Evolutionary conservation across 2,797 vertebrate genomes (phyloP), one percentile per base, ranked within the genome.

Genomic region (Myotis myotis): DNA sequence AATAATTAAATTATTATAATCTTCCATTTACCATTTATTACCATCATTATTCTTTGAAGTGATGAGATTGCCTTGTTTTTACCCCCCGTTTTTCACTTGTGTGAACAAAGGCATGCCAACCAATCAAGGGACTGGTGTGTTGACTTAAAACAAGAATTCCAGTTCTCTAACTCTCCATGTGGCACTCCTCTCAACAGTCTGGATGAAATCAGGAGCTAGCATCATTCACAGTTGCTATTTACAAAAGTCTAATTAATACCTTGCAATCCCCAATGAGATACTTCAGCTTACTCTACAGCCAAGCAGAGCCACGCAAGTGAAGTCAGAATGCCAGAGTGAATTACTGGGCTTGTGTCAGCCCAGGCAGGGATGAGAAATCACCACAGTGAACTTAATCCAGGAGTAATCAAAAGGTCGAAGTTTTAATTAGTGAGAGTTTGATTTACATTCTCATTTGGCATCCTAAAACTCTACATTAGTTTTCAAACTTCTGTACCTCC

Each of bases 401-500:
- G 75, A 97, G 44, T 55, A 96, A 96, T 97, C 92, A 96, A 96
- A 91, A 49, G 78, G 71, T 83, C 60, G 82, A 88, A 91, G 72
- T 96, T 97, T 95, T 97, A 96, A 97, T 97, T 97, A 97, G 96
- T 95, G 89, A 71, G 83, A 89, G 64, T 94, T 93, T 96, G 94
- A 96, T 96, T 96, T 97, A 93, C 79, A 93, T 96, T 92, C 92
- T 57, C 66, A 84, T 90, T 89, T 38, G 28, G 92, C 82, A 88
- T 87, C 72, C 88, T 66, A 62, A 93, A 72, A 70, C 47, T 89
- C 95, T 89, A 47, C 70, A 79, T 76, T 94, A 55, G 71, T 94
- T 66, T 96, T 93, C 89, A 84, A 84, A 91, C 90, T 92, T 72
- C 85, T 81, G 53, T 38, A 88, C 66, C 92, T 68, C 44, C 64